These are phyloP conservation scores for Dendrolimus pini DNA, from an alignment of 2,888 invertebrate genomes.

Conservation along the genomic window DNA sequence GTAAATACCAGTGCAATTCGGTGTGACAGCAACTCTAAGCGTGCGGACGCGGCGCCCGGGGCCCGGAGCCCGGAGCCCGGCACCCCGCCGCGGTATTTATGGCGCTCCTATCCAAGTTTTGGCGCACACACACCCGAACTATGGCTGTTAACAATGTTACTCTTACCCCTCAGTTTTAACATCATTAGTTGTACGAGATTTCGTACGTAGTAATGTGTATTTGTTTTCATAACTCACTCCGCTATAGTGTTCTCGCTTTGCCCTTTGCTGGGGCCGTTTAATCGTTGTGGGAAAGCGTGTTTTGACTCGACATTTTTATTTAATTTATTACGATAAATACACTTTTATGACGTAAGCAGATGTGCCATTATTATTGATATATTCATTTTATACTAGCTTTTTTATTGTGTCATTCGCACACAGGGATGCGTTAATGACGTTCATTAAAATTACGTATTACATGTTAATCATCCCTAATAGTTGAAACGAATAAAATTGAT, in stretches of 20 bases:
- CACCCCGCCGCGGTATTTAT: conserved; percentile 70
- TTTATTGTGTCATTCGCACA: conserved; percentile 3
- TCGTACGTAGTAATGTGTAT: conserved; percentile 65
- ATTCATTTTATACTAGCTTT: conserved; percentile 3
- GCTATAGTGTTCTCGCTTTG: conserved; percentile 50
- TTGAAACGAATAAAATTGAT: conserved; percentile 29
- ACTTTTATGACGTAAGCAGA: conserved; percentile 41
- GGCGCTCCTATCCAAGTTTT: conserved; percentile 63
- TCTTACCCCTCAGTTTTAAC: conserved; percentile 69
- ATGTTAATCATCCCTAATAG: conserved; percentile 31
- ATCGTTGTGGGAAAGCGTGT: conserved; percentile 67
- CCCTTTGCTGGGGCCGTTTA: conserved; percentile 51
- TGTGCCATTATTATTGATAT: conserved; percentile 13
- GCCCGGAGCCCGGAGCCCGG: conserved; percentile 20
- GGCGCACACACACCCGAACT: conserved; percentile 68
- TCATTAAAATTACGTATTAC: conserved; percentile 31
- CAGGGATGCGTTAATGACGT: conserved; percentile 10
- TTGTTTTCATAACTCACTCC: conserved; percentile 68
- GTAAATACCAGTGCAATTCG: neutral
- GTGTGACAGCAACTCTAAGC: neutral
- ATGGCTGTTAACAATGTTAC: conserved; percentile 70
- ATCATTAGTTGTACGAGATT: conserved; percentile 73
- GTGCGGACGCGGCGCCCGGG: conserved; percentile 21
- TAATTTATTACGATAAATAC: conserved; percentile 42
- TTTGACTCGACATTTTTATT: conserved; percentile 40